These are phyloP conservation scores for Hyles vespertilio DNA, from an alignment of 1,140 invertebrate species.

Conservation along the genomic window DNA sequence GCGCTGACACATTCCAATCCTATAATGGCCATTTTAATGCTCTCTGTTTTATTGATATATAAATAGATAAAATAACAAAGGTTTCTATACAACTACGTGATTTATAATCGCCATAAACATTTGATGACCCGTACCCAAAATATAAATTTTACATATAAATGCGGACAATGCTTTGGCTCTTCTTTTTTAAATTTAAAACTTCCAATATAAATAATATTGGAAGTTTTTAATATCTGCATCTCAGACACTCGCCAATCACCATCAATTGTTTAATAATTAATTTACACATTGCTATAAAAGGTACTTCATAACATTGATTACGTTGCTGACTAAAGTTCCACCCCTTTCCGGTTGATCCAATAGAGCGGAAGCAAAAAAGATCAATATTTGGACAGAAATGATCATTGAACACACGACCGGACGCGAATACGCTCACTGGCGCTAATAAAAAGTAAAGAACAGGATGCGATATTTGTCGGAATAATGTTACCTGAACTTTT, in stretches of 20 bases:
- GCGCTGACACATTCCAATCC: slow-evolving; percentile 30
- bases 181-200: no score
- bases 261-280: no score
- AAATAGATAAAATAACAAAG: slow-evolving; percentile 23
- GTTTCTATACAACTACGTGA: slow-evolving; percentile 25
- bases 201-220: no score
- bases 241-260: no score
- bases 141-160: neutral
- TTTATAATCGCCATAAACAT: slow-evolving; percentile 28
- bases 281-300: no score
- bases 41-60: slow-evolving; percentile 24
- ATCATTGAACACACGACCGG: slow-evolving; percentile 55
- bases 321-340: slow-evolving; percentile 42
- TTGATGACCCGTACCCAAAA: slow-evolving; percentile 2
- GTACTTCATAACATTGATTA: slow-evolving; percentile 36
- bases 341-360: slow-evolving; percentile 46
- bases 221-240: no score
- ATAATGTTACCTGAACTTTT: slow-evolving; percentile 58
- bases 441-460: slow-evolving; percentile 63
- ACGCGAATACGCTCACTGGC: slow-evolving; percentile 54
- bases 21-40: slow-evolving; percentile 31
- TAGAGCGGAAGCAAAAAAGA: slow-evolving; percentile 59
- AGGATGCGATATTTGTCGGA: slow-evolving; percentile 67
- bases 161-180: neutral
- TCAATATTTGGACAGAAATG: slow-evolving; percentile 72